Conservation (phyloP, 1,140 invertebrate genomes). For the Archegozetes longisetosus region DNA sequence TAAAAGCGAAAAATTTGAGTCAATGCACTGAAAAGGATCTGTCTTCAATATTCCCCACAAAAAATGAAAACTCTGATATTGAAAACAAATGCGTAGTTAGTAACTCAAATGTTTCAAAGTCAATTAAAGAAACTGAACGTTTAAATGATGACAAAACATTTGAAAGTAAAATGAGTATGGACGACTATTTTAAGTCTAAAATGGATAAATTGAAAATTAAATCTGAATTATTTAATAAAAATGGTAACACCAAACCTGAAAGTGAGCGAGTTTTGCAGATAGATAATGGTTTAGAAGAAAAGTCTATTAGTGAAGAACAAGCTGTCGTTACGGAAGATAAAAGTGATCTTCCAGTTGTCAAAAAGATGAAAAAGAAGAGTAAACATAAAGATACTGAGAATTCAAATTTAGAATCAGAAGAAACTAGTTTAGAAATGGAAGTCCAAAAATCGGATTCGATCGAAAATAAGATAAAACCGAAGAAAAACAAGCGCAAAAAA, state of each 20-base stretch:
- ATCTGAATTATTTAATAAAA: background rate
- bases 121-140: background rate
- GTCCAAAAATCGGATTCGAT: no score
- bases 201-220: conserved; percentile 3
- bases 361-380: no score
- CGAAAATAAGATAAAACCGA: no score
- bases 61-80: background rate
- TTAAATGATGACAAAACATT: background rate
- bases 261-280: no score
- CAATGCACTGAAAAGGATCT: conserved; percentile 1
- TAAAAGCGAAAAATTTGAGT: conserved; percentile 8
- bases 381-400: background rate
- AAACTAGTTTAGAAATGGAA: no score
- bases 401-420: background rate
- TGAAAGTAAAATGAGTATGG: conserved; percentile 5
- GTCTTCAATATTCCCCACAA: conserved; percentile 5
- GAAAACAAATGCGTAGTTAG: background rate
- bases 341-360: no score
- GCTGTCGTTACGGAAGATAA: no score
- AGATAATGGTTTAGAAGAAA: no score
- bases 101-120: background rate
- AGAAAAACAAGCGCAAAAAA: no score
- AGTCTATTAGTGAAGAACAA: no score
- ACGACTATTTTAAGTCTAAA: conserved; percentile 10
- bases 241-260: background rate